Evolutionary conservation across 2,888 invertebrate genomes (phyloP), one percentile per base, ranked within the genome.

Genomic region (Phengaris alcon): DNA sequence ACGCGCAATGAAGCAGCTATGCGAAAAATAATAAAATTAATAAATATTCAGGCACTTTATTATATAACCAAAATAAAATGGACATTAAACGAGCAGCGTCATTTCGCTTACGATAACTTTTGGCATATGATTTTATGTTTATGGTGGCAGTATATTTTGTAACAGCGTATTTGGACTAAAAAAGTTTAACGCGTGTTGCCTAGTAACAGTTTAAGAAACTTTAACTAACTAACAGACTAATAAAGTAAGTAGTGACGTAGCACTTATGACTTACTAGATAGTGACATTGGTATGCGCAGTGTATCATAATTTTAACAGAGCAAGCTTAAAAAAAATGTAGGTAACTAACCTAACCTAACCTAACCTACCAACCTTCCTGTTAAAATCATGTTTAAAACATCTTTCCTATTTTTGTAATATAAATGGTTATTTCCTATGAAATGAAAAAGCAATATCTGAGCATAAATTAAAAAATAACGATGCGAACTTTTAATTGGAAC

Each of bases 41-140:
- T 52, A 72, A 72, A 72, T 22, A 54, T 13, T 35, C 72, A 72
- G 72, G 54, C 72, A 72, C 72, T 72, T 70, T 70, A 68, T 68
- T 68, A 72, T 52, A 72, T 22, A 22, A 72, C 70, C 52, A 13
- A 72, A 72, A 72, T 72, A 72, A 72, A 72, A 72, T 22, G 72
- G 72, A 35, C 72, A 72, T 72, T 72, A 72, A 54, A 72, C 15
- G 15, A 69, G 6, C 13, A 7, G 44, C 68, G 68, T 68, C 46
- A 13, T 46, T 68, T 68, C 12, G 44, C 51, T 10, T 12, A 54
- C 72, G 54, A 54, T 70, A 70, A 70, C 51, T 22, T 35, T 15
- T 54, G 72, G 10, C 22, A 72, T 54, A 35, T 72, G 22, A 72
- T 52, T 70, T 70, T 48, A 12, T 68, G 52, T 52, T 52, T 35